These are phyloP conservation scores for Ostrea edulis DNA, from an alignment of 1,140 invertebrate species.

Conservation along the genomic window DNA sequence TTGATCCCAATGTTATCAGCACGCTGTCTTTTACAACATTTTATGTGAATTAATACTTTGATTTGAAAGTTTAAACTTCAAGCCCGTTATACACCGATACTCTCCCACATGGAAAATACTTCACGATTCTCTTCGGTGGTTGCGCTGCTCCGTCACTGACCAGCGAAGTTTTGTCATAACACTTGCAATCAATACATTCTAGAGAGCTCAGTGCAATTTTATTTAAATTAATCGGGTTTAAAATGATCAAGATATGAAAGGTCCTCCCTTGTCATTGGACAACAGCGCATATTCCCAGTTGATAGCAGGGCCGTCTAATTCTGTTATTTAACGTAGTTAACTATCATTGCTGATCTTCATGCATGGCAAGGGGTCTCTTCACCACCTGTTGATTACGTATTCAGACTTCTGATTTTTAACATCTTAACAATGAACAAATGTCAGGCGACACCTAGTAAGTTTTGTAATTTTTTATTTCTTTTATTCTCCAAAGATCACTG, in stretches of 20 bases:
- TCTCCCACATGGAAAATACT: background rate
- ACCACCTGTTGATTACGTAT: background rate
- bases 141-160: background rate
- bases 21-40: conserved; percentile 20
- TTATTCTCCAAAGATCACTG: background rate
- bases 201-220: conserved; percentile 20
- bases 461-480: background rate
- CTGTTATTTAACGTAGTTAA: background rate
- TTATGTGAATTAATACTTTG: conserved; percentile 39
- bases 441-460: conserved; percentile 20
- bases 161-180: conserved; percentile 4
- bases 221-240: conserved; percentile 39
- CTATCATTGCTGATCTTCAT: background rate
- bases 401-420: background rate
- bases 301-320: conserved; percentile 22
- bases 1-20: conserved; percentile 25
- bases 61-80: conserved; percentile 39
- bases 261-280: conserved; percentile 19
- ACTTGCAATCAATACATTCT: conserved; percentile 34
- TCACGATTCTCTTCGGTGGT: background rate
- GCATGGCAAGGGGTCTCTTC: conserved; percentile 4
- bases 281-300: background rate
- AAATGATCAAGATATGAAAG: conserved; percentile 30
- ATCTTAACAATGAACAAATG: conserved; percentile 34
- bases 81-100: conserved; percentile 8